Percentiles rank a stretch among this genome's conserved stretches.
These are phyloP conservation scores for Bombus superbus DNA, from an alignment of 1,140 invertebrate species.

Conservation along the genomic window DNA sequence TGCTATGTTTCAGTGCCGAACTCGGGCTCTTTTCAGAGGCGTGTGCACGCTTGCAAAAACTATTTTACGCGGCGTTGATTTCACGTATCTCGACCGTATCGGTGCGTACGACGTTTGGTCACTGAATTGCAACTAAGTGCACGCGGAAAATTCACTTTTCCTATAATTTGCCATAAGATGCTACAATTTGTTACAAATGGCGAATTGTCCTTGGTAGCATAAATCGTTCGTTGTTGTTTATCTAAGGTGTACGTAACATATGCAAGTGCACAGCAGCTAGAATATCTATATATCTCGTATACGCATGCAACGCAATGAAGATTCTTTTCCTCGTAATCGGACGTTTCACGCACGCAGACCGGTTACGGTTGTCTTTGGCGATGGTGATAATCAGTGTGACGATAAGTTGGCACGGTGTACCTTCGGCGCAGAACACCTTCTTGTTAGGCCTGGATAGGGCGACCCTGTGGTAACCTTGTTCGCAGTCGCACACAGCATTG, in stretches of 20 bases:
- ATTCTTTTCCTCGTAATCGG: no score
- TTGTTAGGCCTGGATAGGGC: conserved; percentile 88
- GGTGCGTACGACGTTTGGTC: neutral
- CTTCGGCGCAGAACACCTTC: conserved; percentile 91
- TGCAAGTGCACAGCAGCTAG: no score
- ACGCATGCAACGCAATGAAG: no score
- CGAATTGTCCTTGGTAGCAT: neutral
- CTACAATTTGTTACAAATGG: neutral
- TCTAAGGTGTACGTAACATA: no score
- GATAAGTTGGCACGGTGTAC: conserved; percentile 79
- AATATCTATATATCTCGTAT: no score
- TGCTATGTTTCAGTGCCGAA: neutral
- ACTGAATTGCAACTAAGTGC: neutral
- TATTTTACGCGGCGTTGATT: no score
- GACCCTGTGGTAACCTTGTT: conserved; percentile 90
- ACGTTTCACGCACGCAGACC: neutral
- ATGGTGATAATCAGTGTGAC: neutral
- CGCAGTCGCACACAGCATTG: conserved; percentile 93
- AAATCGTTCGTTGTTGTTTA: neutral
- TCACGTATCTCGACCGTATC: neutral
- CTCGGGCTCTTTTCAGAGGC: neutral
- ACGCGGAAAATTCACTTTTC: neutral
- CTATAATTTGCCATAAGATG: neutral
- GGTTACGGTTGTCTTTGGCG: neutral
- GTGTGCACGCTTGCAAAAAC: neutral